Percentiles rank a stretch among this genome's conserved stretches.
Evolutionary conservation across 2,888 invertebrate species (phyloP).

Genomic region (Bhutanitis thaidina): DNA sequence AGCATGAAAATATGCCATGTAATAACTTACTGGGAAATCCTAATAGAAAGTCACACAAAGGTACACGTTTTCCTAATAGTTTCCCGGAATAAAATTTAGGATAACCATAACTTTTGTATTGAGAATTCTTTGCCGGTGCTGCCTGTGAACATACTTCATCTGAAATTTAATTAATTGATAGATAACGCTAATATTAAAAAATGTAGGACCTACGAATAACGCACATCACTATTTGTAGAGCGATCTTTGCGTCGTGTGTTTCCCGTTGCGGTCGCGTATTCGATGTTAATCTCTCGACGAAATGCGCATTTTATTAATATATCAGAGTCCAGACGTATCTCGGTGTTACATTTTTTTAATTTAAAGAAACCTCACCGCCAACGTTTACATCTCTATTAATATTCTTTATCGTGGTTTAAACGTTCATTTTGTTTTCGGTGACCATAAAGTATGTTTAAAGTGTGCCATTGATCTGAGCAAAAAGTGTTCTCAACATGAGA

Average conservation of each 20-base stretch:
- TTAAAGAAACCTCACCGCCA: constrained; percentile 41
- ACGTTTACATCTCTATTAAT: constrained; percentile 63
- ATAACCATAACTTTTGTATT: too few species aligned
- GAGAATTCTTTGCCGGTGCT: too few species aligned
- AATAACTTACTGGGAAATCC: too few species aligned
- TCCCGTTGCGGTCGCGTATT: constrained; percentile 21
- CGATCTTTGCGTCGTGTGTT: constrained; percentile 5
- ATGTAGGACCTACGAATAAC: neutral
- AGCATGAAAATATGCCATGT: too few species aligned
- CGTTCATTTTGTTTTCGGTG: constrained; percentile 62
- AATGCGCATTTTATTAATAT: constrained; percentile 53
- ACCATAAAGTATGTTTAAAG: constrained; percentile 57
- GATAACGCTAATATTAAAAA: too few species aligned
- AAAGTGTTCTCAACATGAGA: constrained; percentile 29
- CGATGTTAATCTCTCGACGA: constrained; percentile 59
- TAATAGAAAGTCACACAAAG: too few species aligned
- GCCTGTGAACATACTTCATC: too few species aligned
- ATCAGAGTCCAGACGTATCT: constrained; percentile 46
- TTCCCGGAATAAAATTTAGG: too few species aligned
- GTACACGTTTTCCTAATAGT: too few species aligned
- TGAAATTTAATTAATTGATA: too few species aligned
- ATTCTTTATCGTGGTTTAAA: constrained; percentile 65
- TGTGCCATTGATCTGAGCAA: constrained; percentile 27
- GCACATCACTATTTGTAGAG: constrained; percentile 5
- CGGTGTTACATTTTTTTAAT: constrained; percentile 30